Conservation (phyloP, 2,888 invertebrate species). For the Diaphora mendica region DNA sequence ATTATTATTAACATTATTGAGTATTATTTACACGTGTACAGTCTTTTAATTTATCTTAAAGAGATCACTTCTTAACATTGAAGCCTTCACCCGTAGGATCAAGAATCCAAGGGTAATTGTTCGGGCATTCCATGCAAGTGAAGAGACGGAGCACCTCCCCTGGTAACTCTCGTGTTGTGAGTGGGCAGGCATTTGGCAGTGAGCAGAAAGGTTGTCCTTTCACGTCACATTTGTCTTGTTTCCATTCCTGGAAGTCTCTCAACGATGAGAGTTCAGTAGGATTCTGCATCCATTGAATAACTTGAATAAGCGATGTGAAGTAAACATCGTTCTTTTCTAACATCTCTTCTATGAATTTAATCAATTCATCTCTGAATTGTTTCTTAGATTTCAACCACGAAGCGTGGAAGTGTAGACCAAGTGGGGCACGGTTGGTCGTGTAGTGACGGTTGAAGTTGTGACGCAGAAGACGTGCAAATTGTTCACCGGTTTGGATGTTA, state of each 20-base stretch:
- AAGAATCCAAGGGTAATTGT: constrained; percentile 97
- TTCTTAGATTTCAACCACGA: constrained; percentile 98
- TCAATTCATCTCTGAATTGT: constrained; percentile 95
- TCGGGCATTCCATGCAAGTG: constrained; percentile 98
- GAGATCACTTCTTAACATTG: constrained; percentile 91
- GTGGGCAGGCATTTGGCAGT: constrained; percentile 95
- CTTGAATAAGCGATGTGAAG: constrained; percentile 96
- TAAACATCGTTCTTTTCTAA: constrained; percentile 95
- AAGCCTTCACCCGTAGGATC: constrained; percentile 98
- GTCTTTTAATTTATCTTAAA: constrained; percentile 82
- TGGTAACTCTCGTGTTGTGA: constrained; percentile 95
- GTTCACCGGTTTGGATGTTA: constrained; percentile 96
- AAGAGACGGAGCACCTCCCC: constrained; percentile 96
- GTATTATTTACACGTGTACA: constrained; percentile 87
- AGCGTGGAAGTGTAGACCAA: constrained; percentile 97
- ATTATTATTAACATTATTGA: constrained; percentile 82
- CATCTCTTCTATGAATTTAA: constrained; percentile 98
- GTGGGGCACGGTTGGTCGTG: constrained; percentile 96
- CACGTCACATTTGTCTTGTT: constrained; percentile 96
- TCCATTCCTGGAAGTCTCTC: constrained; percentile 97
- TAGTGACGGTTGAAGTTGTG: constrained; percentile 98
- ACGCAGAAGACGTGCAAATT: constrained; percentile 94
- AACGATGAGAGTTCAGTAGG: constrained; percentile 95
- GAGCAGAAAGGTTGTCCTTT: constrained; percentile 97
- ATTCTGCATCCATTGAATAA: constrained; percentile 98